Conservation (phyloP, 2,888 invertebrate genomes). For the Abrostola triplasia region DNA sequence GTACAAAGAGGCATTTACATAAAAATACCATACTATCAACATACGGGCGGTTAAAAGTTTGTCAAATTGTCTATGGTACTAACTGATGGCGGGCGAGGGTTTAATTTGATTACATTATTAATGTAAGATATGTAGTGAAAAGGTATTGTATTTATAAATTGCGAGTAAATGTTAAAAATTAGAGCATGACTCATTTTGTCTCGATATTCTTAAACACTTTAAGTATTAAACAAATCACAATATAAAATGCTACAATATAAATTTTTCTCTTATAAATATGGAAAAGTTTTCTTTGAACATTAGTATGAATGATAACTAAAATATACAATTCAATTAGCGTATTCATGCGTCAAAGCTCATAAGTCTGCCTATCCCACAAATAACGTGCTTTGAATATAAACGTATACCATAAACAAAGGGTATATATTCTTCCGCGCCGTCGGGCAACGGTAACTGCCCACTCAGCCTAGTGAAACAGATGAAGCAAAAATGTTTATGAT, state of each 20-base stretch:
- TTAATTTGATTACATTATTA: constrained; percentile 12
- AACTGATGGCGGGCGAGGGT: constrained; percentile 1
- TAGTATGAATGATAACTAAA: neutral
- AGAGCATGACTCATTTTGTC: too few species aligned
- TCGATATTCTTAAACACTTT: too few species aligned
- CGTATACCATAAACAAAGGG: constrained; percentile 50
- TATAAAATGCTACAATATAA: too few species aligned
- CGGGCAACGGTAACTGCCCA: constrained; percentile 57
- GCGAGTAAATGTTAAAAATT: too few species aligned
- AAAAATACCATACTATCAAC: constrained; percentile 57
- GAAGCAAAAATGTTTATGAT: constrained; percentile 72
- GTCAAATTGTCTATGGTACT: constrained; percentile 49
- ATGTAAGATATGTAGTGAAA: neutral
- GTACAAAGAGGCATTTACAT: constrained; percentile 69
- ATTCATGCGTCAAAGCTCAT: constrained; percentile 18
- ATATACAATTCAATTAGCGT: constrained; percentile 20
- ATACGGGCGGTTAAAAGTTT: constrained; percentile 46
- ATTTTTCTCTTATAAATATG: too few species aligned
- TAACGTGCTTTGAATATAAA: constrained; percentile 51
- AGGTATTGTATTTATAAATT: neutral
- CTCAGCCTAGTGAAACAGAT: constrained; percentile 68
- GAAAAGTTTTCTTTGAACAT: too few species aligned
- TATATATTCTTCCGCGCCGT: constrained; percentile 51
- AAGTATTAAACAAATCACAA: too few species aligned
- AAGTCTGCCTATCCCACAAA: constrained; percentile 27